Conservation (phyloP, 2,797 vertebrate genomes). For the Ibycter americanus region DNA sequence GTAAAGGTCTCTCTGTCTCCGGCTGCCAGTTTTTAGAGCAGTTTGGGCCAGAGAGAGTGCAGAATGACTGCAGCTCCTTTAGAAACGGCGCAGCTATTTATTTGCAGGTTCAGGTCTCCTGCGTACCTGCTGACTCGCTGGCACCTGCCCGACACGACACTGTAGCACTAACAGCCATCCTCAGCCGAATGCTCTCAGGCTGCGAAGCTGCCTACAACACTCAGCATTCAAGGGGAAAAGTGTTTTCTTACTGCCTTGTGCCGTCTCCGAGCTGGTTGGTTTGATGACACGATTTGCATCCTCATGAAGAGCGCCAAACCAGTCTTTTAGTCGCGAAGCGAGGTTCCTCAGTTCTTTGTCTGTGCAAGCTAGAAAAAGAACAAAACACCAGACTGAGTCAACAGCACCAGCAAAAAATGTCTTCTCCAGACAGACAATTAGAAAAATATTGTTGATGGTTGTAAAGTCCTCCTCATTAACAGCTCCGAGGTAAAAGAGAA, state of each 20-base stretch:
- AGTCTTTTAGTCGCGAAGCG: conserved; percentile 93
- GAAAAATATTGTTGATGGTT: not conserved
- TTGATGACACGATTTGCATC: conserved; percentile 84
- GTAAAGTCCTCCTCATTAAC: not conserved
- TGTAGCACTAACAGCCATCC: not conserved
- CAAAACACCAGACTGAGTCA: not conserved
- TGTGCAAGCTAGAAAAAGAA: conserved; percentile 79
- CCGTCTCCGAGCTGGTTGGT: conserved; percentile 72
- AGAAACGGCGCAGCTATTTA: not conserved
- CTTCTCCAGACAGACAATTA: not conserved
- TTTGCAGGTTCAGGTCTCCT: not conserved
- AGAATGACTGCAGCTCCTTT: not conserved
- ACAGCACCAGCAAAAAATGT: not conserved
- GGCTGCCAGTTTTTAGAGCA: not conserved
- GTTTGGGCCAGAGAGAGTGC: not conserved
- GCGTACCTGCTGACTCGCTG: not conserved
- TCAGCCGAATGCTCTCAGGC: rapidly evolving
- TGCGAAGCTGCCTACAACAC: not conserved
- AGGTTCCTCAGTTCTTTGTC: conserved; percentile 85
- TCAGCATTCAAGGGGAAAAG: rapidly evolving
- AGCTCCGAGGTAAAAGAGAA: not conserved
- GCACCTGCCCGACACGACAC: not conserved
- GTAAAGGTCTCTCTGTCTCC: not conserved
- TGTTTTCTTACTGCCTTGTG: conserved; percentile 79
- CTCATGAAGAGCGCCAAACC: conserved; percentile 93